These are phyloP conservation scores for Drosophila barbarae DNA, from an alignment of 2,888 invertebrate genomes.

Conservation along the genomic window DNA sequence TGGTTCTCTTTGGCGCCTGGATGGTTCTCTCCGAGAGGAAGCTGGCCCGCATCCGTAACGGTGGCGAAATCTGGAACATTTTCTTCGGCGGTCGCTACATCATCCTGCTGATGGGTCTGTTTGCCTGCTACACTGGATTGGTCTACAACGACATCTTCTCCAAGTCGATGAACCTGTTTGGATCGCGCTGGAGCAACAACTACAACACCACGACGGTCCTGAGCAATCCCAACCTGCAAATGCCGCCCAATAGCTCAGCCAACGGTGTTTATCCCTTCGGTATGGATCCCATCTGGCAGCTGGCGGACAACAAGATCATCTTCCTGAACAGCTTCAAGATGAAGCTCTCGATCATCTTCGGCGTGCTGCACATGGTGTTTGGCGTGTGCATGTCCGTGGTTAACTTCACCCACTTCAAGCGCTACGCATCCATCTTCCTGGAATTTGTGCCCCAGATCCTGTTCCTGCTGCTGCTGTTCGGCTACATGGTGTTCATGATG, in stretches of 20 bases:
- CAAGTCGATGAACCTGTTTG: conserved; percentile 96
- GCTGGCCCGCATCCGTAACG: conserved; percentile 85
- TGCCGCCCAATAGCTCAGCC: conserved; percentile 83
- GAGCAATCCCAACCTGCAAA: conserved; percentile 81
- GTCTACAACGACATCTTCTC: conserved; percentile 99
- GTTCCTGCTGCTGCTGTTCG: conserved; percentile 92
- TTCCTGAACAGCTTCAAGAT: conserved; percentile 98
- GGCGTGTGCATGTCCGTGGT: conserved; percentile 92
- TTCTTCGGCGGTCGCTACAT: conserved; percentile 99
- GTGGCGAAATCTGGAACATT: conserved; percentile 96
- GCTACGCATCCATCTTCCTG: conserved; percentile 85
- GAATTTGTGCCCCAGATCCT: conserved; percentile 96
- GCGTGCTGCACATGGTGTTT: conserved; percentile 96
- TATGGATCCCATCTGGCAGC: conserved; percentile 88
- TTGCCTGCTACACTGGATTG: conserved; percentile 98
- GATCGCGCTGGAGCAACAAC: conserved; percentile 88
- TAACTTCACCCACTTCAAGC: conserved; percentile 88
- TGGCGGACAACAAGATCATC: conserved; percentile 94
- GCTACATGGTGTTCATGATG: conserved; percentile 95
- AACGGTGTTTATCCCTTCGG: conserved; percentile 87
- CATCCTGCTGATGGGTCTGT: conserved; percentile 96
- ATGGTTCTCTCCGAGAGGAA: conserved; percentile 91
- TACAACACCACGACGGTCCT: conserved; percentile 82
- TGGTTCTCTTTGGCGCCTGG: conserved; percentile 90
- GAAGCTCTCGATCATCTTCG: conserved; percentile 96